Base-by-base conservation (phyloP, 2,797 vertebrate species). In the Carcharodon carcharias region DNA sequence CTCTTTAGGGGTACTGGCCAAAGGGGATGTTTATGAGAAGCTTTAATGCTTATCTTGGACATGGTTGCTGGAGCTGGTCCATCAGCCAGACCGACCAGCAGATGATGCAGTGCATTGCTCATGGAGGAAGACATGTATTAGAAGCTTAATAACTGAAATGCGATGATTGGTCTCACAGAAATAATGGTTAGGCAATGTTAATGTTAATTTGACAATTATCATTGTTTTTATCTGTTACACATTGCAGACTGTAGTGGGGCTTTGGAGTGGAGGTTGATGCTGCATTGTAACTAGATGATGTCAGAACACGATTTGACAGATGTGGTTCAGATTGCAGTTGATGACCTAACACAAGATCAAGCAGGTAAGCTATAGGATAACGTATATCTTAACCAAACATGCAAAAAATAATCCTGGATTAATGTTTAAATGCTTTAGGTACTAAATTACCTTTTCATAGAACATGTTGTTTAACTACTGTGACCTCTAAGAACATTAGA, bases 261-360 rank as follows among this genome's bases (percentile, higher is more conserved):
- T 96, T 95, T 65, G 82, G 69, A 87, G 95, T 92, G 61, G 87
- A 96, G 96, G 95, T 21, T 95, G 28, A 28, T n/a, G 97, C 61
- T 96, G 91, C 96, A 87, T 91, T 28, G 45, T 97, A 98, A 98
- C 97, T 97, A 98, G 98, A 99, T 98, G 98, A 99, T 99, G 99
- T 98, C 99, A 94, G 99, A 99, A 97, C 98, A 99, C 97, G 99
- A 99, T 89, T 97, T 99, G 98, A 98, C 98, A 96, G 99, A 99
- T 96, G 99, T 99, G 96, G 99, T 99, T 95, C 99, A 99, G 97
- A 99, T 99, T 89, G 98, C 99, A 21, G 99, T 99, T 87, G 99
- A 99, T 96, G 99, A 99, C 97, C 97, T 99, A 97, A 98, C 98
- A 96, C 98, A 98, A 2, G 98, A 98, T 71, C 98, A 98, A 91